phyloP scores from a whole-genome alignment of 2,113 vertebrate species.

The Neolamprologus falcicula region DNA sequence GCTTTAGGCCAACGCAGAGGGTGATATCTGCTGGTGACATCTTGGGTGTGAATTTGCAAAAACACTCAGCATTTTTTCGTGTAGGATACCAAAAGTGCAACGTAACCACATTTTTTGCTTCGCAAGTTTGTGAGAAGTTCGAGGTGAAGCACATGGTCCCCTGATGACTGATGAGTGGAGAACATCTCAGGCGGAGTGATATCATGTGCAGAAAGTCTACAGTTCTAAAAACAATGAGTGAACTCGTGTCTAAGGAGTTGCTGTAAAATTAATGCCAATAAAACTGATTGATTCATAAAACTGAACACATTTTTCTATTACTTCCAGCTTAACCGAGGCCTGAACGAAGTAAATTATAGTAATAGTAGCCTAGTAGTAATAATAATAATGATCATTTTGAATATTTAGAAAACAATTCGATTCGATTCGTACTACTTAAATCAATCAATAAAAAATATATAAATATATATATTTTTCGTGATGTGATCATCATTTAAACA shows the following conservation, averaged over 20 bases:
- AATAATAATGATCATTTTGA: not conserved
- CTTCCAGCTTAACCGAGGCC: not conserved
- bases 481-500: not conserved
- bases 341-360: not conserved
- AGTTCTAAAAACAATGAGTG: not conserved
- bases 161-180: not conserved
- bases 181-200: not conserved
- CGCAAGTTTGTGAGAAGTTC: not conserved
- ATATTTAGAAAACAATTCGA: not conserved
- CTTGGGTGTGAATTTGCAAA: not conserved
- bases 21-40: constrained; percentile 25
- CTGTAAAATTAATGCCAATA: not conserved
- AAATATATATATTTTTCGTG: not conserved
- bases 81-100: not conserved
- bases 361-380: not conserved
- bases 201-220: not conserved
- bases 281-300: not conserved
- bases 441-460: not conserved
- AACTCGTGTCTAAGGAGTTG: not conserved
- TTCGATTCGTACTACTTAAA: not conserved
- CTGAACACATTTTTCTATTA: not conserved
- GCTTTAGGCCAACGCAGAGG: not conserved
- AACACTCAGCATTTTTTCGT: not conserved
- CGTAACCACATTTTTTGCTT: not conserved
- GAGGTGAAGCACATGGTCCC: not conserved